These are phyloP conservation scores for Cerastis leucographa DNA, from an alignment of 2,888 invertebrate genomes.

Conservation along the genomic window DNA sequence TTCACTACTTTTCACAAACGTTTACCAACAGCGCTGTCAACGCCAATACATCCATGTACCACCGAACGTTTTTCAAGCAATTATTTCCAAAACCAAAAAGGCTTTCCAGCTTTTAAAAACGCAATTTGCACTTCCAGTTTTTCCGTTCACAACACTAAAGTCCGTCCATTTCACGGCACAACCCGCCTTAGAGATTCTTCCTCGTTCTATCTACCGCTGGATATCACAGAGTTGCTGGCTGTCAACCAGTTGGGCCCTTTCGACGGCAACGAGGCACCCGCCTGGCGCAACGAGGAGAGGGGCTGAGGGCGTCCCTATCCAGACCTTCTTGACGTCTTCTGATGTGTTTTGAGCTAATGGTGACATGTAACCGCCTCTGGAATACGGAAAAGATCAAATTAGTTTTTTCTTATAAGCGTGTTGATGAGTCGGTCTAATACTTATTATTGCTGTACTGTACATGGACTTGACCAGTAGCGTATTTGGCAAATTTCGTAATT, in stretches of 20 bases:
- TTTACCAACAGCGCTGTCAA: neutral
- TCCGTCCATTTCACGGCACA: constrained; percentile 75
- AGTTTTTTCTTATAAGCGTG: neutral
- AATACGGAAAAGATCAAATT: constrained; percentile 61
- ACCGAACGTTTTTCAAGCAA: neutral
- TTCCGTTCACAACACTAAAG: constrained; percentile 53
- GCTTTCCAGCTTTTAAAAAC: constrained; percentile 31
- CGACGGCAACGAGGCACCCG: constrained; percentile 86
- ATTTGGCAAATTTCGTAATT: too few relatives aligned
- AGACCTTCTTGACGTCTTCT: constrained; percentile 88
- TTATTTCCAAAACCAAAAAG: constrained; percentile 3
- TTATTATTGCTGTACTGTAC: too few relatives aligned
- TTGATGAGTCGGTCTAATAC: neutral
- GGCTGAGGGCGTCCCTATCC: constrained; percentile 82
- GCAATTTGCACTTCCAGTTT: constrained; percentile 20
- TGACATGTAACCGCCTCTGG: constrained; percentile 88
- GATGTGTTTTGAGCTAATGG: constrained; percentile 81
- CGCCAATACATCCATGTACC: neutral
- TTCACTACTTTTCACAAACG: neutral
- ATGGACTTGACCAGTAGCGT: too few relatives aligned
- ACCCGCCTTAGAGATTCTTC: constrained; percentile 77
- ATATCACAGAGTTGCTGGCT: constrained; percentile 86
- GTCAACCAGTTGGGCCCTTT: constrained; percentile 85
- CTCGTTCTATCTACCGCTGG: constrained; percentile 80
- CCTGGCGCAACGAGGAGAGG: constrained; percentile 85